phyloP scores from a whole-genome alignment of 2,113 vertebrate genomes.

The Mohoua ochrocephala region DNA sequence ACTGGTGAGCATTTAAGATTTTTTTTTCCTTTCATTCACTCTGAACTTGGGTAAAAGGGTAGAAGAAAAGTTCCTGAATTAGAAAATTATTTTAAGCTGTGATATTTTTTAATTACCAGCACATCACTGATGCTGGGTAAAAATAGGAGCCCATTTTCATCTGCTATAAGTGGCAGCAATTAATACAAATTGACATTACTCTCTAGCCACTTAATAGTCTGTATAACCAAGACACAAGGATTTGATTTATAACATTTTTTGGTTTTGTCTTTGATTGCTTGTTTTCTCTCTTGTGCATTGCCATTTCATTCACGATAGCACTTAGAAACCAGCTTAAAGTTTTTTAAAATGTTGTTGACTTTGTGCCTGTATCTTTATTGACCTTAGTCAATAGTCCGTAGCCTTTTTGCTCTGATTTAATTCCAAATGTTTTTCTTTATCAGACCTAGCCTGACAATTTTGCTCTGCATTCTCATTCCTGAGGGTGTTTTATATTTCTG shows the following conservation, averaged over 20 bases:
- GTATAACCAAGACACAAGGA: not conserved
- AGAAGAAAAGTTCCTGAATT: not conserved
- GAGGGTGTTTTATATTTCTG: not conserved
- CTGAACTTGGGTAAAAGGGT: not conserved
- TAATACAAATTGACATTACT: not conserved
- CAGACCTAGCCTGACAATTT: not conserved
- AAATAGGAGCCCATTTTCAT: not conserved
- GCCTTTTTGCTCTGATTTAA: not conserved
- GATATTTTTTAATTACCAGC: slow-evolving; percentile 5
- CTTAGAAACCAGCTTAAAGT: not conserved
- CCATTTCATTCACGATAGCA: not conserved
- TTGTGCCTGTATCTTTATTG: not conserved
- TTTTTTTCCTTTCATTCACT: not conserved
- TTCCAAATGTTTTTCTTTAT: not conserved
- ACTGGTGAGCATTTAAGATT: not conserved
- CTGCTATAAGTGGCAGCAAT: not conserved
- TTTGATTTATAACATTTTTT: not conserved
- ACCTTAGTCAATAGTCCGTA: not conserved
- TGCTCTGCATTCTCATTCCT: not conserved
- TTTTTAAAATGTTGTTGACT: not conserved
- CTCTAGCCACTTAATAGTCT: not conserved
- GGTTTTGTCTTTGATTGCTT: not conserved
- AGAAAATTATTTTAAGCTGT: not conserved
- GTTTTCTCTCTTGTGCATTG: not conserved
- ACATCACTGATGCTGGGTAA: not conserved